Conservation (phyloP, 2,113 vertebrate genomes). For the Cepphus grylle region DNA sequence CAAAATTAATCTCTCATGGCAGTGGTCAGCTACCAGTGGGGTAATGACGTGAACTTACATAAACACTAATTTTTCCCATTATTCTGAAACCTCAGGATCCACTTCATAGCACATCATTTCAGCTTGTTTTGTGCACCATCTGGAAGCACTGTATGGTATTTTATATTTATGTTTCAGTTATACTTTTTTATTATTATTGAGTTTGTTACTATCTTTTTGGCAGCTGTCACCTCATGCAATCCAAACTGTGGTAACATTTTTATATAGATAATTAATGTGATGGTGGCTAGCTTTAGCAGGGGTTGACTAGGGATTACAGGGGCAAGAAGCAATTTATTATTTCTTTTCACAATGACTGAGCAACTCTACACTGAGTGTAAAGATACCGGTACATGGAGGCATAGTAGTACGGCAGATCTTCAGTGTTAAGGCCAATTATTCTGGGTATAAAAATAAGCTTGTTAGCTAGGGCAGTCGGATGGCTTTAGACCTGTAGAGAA, state of each 20-base stretch:
- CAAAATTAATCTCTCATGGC: background rate
- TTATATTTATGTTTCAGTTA: background rate
- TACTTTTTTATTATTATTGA: background rate
- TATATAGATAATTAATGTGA: background rate
- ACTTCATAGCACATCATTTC: background rate
- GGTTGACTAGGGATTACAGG: background rate
- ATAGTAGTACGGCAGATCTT: background rate
- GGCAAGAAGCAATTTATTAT: background rate
- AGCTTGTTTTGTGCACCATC: background rate
- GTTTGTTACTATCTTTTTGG: background rate
- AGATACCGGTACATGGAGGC: background rate
- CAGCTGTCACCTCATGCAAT: background rate
- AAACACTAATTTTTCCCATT: background rate
- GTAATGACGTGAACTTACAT: background rate
- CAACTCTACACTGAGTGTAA: background rate
- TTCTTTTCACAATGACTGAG: background rate
- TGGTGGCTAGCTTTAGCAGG: background rate
- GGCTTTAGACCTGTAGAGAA: background rate
- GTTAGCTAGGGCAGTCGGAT: background rate
- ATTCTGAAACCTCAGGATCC: background rate
- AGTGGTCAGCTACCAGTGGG: background rate
- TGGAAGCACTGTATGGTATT: background rate
- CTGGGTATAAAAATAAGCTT: background rate
- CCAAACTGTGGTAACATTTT: background rate
- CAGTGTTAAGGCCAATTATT: background rate